Evolutionary conservation across 2,113 vertebrate species (phyloP), one percentile per base, ranked within the genome.

Genomic region (Campylomormyrus tamandua): DNA sequence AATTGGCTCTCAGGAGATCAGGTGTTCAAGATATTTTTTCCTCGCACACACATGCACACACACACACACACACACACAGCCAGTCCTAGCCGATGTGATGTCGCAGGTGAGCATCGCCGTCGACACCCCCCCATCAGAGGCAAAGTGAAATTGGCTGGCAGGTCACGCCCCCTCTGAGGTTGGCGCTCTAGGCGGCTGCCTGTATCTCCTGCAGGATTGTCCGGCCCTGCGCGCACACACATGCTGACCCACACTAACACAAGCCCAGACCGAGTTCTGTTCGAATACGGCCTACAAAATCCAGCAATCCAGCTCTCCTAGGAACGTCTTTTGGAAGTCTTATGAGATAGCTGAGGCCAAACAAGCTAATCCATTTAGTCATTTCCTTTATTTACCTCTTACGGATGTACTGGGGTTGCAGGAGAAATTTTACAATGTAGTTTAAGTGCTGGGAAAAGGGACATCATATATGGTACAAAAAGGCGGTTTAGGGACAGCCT

Each of bases 241-340:
- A 50, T 42, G 6, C 80, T 21, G 6, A 87, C 49, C 58, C 50
- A 88, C 74, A 88, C 90, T 31, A 24, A 53, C 62, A 80, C 35
- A 52, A 35, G 42, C 39, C 49, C 42, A 85, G 80, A 90, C 89
- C 83, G 35, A 46, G 70, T 27, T 66, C 62, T n/a, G 62, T 50
- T 70, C 24, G 19, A 86, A 89, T 87, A 58, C 62, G 8, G 45
- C 83, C 42, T 62, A 77, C 74, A 86, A 48, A 74, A 86, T 66
- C 87, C 53, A 89, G 66, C 58, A 74, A 24, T 50, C 88, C 50
- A 89, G 80, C 70, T 88, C 46, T n/a, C 39, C 27, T 56, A 86
- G 35, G 56, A 90, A 88, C 49, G 35, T 70, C 49, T 84, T 80
- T 70, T 52, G 7, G 46, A 89, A 89, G 31, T 17, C 49, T 27